Evolutionary conservation across 2,888 invertebrate species (phyloP).

Genomic region (Chrysomela aeneicollis): DNA sequence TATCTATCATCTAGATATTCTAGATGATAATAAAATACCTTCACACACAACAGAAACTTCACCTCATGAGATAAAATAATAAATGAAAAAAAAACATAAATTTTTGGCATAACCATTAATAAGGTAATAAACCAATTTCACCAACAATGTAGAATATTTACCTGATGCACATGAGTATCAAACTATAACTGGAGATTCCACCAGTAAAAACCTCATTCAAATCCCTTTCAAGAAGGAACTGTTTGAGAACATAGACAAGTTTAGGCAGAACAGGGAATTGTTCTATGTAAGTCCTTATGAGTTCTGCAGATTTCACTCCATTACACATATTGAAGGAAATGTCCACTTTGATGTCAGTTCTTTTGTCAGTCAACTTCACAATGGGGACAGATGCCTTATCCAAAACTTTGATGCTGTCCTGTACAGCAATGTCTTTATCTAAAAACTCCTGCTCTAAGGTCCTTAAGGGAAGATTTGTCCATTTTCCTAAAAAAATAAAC

Average conservation of each 20-base stretch:
- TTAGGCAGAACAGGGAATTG: slow-evolving; percentile 91
- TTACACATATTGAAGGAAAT: slow-evolving; percentile 99
- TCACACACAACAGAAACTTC: too few species aligned
- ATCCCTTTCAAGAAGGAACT: slow-evolving; percentile 96
- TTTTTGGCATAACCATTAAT: too few species aligned
- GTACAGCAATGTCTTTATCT: slow-evolving; percentile 88
- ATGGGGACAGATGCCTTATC: slow-evolving; percentile 99
- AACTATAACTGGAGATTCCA: slow-evolving; percentile 98
- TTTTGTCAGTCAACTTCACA: slow-evolving; percentile 87
- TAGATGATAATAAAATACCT: too few species aligned
- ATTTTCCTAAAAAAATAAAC: slow-evolving; percentile 70
- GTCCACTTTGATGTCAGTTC: slow-evolving; percentile 91
- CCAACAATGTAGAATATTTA: background rate
- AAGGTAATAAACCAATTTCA: too few species aligned
- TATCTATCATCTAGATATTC: too few species aligned
- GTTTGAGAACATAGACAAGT: slow-evolving; percentile 96
- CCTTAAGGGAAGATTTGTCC: slow-evolving; percentile 90
- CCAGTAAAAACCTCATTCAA: slow-evolving; percentile 99
- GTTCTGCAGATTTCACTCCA: slow-evolving; percentile 95
- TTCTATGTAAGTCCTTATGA: slow-evolving; percentile 90
- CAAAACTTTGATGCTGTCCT: slow-evolving; percentile 90
- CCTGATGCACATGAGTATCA: slow-evolving; percentile 96
- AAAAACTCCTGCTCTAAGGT: slow-evolving; percentile 91
- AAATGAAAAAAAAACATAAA: too few species aligned
- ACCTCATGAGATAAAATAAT: too few species aligned